Base-by-base conservation (phyloP, 1,140 invertebrate species). In the Latrodectus geometricus region DNA sequence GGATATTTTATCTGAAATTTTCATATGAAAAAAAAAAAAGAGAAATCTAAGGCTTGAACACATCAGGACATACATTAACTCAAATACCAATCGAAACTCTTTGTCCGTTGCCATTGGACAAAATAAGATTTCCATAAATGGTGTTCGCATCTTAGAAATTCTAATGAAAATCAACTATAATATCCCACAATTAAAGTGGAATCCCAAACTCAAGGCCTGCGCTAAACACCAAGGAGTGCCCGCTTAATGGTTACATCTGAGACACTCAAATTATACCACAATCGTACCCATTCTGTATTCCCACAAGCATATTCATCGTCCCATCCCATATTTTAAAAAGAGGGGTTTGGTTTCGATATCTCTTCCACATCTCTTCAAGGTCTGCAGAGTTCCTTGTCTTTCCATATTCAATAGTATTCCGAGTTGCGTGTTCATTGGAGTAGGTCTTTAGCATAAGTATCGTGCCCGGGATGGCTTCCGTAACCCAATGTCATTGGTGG, bases 31-130 rank as follows among this genome's bases (percentile, higher is more conserved):
- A 35, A 35, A 35, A 35, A 35, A 35, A 35, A 35, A 35, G 35
- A 35, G 35, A 35, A 3, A 5, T 3, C 35, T 35, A 35, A 35
- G 35, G 35, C 35, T 35, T 35, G 35, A 35, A 35, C 54, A 61
- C 17, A 8, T 61, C 17, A 14, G 17, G 54, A 61, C 17, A 61
- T 61, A 61, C 2, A 61, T 61, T 61, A 61, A 11, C 54, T 4
- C 54, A 35, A 35, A 14, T 61, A 17, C 54, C 54, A 80, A 80
- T 70, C 50, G 54, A 74, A 52, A 66, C 21, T 11, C 15, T 21
- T 70, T 83, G 80, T 83, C 80, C 73, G 61, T 83, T 54, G n/a
- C 80, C 73, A 74, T 83, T 83, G 80, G 80, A 72, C 48, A 14
- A 11, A 73, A 83, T 73, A 21, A 15, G 54, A 74, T 20, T 21